Evolutionary conservation across 2,888 invertebrate genomes (phyloP), one percentile per base, ranked within the genome.

Genomic region (Drosophila cracens): DNA sequence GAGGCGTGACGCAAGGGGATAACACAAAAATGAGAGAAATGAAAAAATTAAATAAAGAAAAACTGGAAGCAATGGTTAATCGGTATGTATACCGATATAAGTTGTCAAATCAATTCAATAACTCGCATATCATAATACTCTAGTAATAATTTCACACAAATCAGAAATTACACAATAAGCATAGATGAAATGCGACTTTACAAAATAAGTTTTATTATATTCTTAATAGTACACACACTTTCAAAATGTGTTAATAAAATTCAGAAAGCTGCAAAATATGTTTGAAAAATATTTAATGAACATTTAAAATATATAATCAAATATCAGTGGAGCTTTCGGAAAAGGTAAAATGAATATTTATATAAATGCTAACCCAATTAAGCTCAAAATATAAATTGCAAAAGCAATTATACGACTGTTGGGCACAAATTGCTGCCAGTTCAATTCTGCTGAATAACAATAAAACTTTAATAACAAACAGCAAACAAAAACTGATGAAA

Each of bases 1-100:
- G 21, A 54, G 52, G 49, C 58, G 40, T 63, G 33, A 52, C 57
- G 46, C 46, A 33, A 33, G 10, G n/a, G n/a, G 18, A 38, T 4
- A n/a, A 8, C 43, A 58, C 33, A 38, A 27, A 21, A 33, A n/a
- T 61, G 31, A 2, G 8, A 16, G 29, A 27, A 31, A 46, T 36
- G n/a, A 46, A 34, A 36, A 7, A 52, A n/a, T 10, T 4, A 27
- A n/a, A 5, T 5, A 27, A 10, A 10, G 21, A 29, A 31, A 4
- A 60, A n/a, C 29, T n/a, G 38, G 11, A 31, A 48, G 13, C 36
- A 51, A 63, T 33, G 7, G 13, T 34, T 36, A 58, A 33, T 21
- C 13, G 46, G 21, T 21, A 7, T 21, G 7, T 21, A 16, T 1
- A 43, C 21, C 33, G 11, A 21, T 46, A 21, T 3, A 46, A 21